Percentiles rank a stretch among this genome's conserved stretches.
Conservation (phyloP, 2,888 invertebrate genomes). For the Hydraecia micacea region DNA sequence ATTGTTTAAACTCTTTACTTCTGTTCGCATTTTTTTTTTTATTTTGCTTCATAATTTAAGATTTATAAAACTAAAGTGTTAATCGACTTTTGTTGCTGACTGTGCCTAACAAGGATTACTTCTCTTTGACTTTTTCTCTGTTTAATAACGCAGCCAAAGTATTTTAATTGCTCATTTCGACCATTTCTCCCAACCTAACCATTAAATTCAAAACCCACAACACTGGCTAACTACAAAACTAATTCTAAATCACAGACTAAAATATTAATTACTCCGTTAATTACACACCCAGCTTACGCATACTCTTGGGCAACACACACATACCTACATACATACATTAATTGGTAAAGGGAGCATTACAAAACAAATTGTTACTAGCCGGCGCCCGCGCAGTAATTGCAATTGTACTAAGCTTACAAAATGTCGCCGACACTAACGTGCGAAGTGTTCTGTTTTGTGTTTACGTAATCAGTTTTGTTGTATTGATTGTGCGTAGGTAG, state of each 20-base stretch:
- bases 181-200: not conserved
- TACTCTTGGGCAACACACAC: conserved; percentile 48
- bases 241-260: conserved; percentile 16
- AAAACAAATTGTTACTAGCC: conserved; percentile 66
- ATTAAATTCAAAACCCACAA: conserved; percentile 1
- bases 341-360: conserved; percentile 65
- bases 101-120: not conserved
- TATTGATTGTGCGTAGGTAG: conserved; percentile 19
- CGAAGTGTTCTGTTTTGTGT: conserved; percentile 52
- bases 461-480: conserved; percentile 45
- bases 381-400: conserved; percentile 68
- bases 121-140: not conserved
- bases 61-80: too few relatives aligned
- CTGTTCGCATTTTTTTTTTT: too few relatives aligned
- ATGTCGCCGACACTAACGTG: conserved; percentile 56
- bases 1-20: too few relatives aligned
- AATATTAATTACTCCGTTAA: conserved; percentile 57
- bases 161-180: not conserved
- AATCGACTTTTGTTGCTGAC: too few relatives aligned
- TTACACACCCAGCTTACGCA: conserved; percentile 50
- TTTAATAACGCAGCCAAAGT: not conserved
- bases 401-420: conserved; percentile 64
- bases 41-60: too few relatives aligned
- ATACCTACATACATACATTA: conserved; percentile 60
- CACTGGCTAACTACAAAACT: not conserved